Evolutionary conservation across 2,113 vertebrate species (phyloP), one percentile per base, ranked within the genome.

Genomic region (Spea multiplicata): DNA sequence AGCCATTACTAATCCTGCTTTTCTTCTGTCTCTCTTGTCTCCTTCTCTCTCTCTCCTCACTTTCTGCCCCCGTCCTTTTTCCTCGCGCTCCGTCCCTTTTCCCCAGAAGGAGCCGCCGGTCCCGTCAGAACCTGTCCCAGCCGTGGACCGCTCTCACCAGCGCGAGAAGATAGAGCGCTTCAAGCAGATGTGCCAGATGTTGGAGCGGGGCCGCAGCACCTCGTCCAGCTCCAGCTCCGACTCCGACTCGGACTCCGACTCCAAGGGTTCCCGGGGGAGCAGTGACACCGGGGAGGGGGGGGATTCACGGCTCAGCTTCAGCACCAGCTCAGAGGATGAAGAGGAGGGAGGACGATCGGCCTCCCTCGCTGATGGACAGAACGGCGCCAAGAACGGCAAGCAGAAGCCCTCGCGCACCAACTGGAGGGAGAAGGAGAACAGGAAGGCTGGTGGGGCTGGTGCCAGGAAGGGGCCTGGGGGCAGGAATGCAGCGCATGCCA

Each of bases 101-200:
- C 7, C 79, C 85, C 85, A 86, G 81, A 81, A 87, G 79, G 87
- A 84, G 0, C 80, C 86, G 65, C 80, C 84, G 79, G 86, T 84
- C 69, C 84, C 88, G 0, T 47, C 82, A 9, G 83, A 84, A 16
- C 74, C 17, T 44, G 82, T 91, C 8, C 5, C 73, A 3, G 86
- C 73, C 3, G 46, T 86, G 0, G 93, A 95, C 73, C 94, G 94
- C 0, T 94, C 93, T 0, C 94, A 95, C 16, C 95, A 96, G 84
- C 81, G 95, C 0, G 95, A 97, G 89, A 96, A 96, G 65, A 88
- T 97, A 14, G 95, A 97, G 81, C 92, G 94, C 17, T 97, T 97
- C 72, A 95, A 95, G 87, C 90, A 94, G 77, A 97, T 96, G 95
- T 97, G 95, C 82, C 93, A 93, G 88, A 88, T 96, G 69, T 84